Evolutionary conservation across 1,140 invertebrate genomes (phyloP), one percentile per base, ranked within the genome.

Genomic region (Bicyclus anynana): DNA sequence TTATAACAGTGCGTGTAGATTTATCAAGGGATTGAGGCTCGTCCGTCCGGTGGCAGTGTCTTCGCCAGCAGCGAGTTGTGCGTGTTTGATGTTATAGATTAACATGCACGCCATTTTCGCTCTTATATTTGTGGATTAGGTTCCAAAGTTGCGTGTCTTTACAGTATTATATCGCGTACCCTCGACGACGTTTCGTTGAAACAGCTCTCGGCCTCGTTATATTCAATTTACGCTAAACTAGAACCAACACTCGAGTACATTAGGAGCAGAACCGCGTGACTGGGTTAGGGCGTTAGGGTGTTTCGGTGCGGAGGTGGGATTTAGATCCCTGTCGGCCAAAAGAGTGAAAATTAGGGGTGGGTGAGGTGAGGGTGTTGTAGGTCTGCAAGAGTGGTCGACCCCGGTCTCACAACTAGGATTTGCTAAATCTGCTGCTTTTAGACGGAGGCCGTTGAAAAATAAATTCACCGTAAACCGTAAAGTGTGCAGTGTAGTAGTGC

Each of bases 341-440:
- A 80, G 77, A 84, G 81, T 78, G 77, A 80, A 83, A 82, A 77
- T 74, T 62, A 77, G 78, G 79, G 79, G 79, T 79, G 82, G 73
- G 80, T 76, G 69, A 65, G 62, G 62, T 62, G 68, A 62, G 78
- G 79, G 73, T 63, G 70, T 78, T 51, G 46, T 60, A 60, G 52
- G 48, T 60, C 59, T 74, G 78, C 79, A 79, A 77, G 77, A 87
- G 80, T 80, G 75, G 74, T 79, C 81, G 80, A 84, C 84, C 75
- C 74, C 80, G 79, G 79, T 75, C 78, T 74, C 70, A 74, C 80
- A 72, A 76, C 74, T 68, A 78, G 81, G 81, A 85, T 83, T 83
- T 82, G 74, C 74, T 78, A 83, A 84, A 86, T 84, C 78, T 80
- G 77, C 80, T 84, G 75, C 80, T 83, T 82, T 84, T 79, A 74